A percentile compares a stretch with the other conserved stretches of the same genome.
phyloP scores from a whole-genome alignment of 1,140 invertebrate genomes.

The Arion vulgaris region DNA sequence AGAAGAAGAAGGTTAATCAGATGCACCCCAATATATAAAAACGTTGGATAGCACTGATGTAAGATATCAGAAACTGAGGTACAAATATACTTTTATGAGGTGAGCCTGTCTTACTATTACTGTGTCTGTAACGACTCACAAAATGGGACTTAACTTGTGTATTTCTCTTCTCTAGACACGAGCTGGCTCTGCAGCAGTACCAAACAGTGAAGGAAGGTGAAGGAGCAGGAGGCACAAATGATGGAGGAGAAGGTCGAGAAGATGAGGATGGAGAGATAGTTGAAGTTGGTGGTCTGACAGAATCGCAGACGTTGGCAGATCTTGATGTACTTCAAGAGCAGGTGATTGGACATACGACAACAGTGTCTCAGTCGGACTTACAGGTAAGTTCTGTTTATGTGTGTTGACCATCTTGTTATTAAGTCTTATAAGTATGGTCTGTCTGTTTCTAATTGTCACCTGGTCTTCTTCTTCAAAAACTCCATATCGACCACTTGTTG shows the following conservation, averaged over 20 bases:
- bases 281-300: constrained; percentile 47
- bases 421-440: too few relatives aligned
- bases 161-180: constrained; percentile 73
- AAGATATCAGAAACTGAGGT: too few relatives aligned
- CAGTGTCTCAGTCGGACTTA: constrained; percentile 56
- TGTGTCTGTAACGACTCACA: too few relatives aligned
- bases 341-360: constrained; percentile 46
- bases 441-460: too few relatives aligned
- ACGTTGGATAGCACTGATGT: too few relatives aligned
- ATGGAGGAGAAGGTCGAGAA: constrained; percentile 42
- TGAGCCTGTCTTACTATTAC: too few relatives aligned
- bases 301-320: constrained; percentile 45
- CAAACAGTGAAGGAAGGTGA: constrained; percentile 56
- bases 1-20: too few relatives aligned
- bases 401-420: not conserved
- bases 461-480: too few relatives aligned
- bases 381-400: constrained; percentile 33
- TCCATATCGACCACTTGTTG: too few relatives aligned
- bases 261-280: constrained; percentile 53
- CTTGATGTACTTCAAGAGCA: constrained; percentile 46
- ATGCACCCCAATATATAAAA: too few relatives aligned
- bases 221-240: constrained; percentile 32
- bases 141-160: too few relatives aligned
- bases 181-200: constrained; percentile 72
- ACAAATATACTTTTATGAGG: too few relatives aligned